Evolutionary conservation across 2,797 vertebrate genomes (phyloP).

Genomic region (Lagorchestes hirsutus): DNA sequence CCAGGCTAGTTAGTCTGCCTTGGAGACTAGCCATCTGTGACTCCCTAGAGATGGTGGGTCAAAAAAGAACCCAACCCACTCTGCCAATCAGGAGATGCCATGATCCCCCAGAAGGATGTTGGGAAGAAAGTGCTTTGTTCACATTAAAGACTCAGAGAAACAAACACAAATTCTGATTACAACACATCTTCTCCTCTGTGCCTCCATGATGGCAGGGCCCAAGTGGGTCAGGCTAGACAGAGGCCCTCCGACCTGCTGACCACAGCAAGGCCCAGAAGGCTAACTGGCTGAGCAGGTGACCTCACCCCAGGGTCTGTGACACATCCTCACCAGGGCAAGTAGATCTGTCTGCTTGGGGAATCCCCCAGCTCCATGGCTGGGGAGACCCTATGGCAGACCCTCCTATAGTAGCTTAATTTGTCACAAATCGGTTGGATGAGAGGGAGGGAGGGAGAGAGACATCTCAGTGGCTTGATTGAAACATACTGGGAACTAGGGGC

Average conservation of each 20-base stretch:
- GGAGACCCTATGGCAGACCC: not conserved
- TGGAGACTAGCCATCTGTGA: not conserved
- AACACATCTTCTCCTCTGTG: not conserved
- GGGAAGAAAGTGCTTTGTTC: not conserved
- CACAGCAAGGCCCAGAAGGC: no score
- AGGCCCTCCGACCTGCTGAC: no score
- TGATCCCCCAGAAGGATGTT: not conserved
- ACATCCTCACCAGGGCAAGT: no score
- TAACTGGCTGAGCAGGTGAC: no score
- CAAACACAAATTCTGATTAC: no score
- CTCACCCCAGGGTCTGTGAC: no score
- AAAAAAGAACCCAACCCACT: not conserved
- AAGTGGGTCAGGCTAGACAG: not conserved
- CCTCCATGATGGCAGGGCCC: not conserved
- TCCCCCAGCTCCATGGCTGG: no score
- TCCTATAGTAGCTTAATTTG: not conserved
- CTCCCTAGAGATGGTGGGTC: not conserved
- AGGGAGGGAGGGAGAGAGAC: no score
- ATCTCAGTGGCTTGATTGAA: not conserved
- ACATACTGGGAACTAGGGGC: not conserved
- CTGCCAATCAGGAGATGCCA: no score
- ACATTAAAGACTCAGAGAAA: not conserved
- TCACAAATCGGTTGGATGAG: not conserved
- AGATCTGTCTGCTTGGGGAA: not conserved
- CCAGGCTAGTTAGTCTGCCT: not conserved